Conservation (phyloP, 2,797 vertebrate species). For the Ctenosaura bakeri region DNA sequence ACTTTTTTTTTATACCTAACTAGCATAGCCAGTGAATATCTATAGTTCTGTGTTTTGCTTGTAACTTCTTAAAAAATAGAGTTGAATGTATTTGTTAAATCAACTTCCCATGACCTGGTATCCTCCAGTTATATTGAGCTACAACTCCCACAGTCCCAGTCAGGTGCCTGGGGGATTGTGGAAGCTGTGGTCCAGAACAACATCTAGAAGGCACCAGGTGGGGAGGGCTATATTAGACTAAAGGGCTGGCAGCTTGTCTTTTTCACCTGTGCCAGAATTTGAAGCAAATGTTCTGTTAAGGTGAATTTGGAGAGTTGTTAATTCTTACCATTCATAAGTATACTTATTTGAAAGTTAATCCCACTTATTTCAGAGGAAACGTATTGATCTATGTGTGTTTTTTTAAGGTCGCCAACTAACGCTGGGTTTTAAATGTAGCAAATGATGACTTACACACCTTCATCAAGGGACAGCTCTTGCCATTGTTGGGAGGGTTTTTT, state of each 20-base stretch:
- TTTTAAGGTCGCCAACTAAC: constrained; percentile 21
- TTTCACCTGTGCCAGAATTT: constrained; percentile 69
- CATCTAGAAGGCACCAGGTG: neutral
- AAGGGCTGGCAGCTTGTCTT: constrained; percentile 76
- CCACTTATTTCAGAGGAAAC: constrained; percentile 19
- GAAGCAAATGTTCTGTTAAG: constrained; percentile 54
- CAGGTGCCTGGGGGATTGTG: neutral
- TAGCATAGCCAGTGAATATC: constrained; percentile 79
- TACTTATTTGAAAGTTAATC: constrained; percentile 1
- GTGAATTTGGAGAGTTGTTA: constrained; percentile 41
- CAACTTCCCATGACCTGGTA: neutral
- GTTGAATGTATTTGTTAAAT: constrained; percentile 76
- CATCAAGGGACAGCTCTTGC: constrained; percentile 44
- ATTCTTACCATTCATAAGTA: neutral
- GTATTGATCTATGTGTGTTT: neutral
- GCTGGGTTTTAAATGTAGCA: constrained; percentile 63
- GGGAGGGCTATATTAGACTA: constrained; percentile 66
- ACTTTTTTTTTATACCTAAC: constrained; percentile 80
- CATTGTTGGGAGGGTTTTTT: constrained; percentile 57
- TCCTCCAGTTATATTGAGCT: neutral
- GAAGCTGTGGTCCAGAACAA: neutral
- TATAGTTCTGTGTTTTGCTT: constrained; percentile 77
- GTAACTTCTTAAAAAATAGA: constrained; percentile 77
- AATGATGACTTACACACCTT: constrained; percentile 39
- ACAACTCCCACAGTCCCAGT: neutral